phyloP scores from a whole-genome alignment of 2,888 invertebrate genomes.

The Caenorhabditis virilis region DNA sequence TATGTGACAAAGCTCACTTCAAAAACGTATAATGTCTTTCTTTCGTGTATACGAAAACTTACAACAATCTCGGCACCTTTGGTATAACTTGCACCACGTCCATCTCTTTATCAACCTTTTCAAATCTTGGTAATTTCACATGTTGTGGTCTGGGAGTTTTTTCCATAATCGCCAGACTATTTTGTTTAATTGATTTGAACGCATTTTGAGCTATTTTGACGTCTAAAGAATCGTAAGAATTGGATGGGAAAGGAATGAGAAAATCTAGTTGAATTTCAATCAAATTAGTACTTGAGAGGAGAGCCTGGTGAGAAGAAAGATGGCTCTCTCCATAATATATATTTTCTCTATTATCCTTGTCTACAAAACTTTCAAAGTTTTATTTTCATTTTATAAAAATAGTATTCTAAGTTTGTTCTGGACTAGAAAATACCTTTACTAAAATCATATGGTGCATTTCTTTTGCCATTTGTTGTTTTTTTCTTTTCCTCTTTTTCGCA shows the following conservation, averaged over 20 bases:
- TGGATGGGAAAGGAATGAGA: conserved; percentile 2
- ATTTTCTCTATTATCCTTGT: background rate
- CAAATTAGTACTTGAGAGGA: too few relatives aligned
- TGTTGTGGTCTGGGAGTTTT: conserved; percentile 11
- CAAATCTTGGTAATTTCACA: conserved; percentile 1
- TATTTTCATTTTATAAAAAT: background rate
- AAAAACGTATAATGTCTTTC: too few relatives aligned
- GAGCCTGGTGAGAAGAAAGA: background rate
- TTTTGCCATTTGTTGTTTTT: conserved; percentile 13
- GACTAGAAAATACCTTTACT: conserved; percentile 1
- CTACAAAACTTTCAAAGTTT: conserved; percentile 1
- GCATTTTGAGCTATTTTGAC: conserved; percentile 13
- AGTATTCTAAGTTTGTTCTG: background rate
- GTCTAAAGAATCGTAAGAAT: too few relatives aligned
- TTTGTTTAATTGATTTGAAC: conserved; percentile 16
- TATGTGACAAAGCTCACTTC: conserved; percentile 1
- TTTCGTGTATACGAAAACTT: too few relatives aligned
- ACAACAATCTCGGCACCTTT: too few relatives aligned
- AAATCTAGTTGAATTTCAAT: background rate
- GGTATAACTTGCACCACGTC: too few relatives aligned
- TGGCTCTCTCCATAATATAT: background rate
- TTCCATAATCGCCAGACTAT: conserved; percentile 13
- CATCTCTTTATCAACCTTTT: too few relatives aligned
- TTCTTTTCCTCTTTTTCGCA: conserved; percentile 22
- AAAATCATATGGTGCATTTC: conserved; percentile 15